Conservation (phyloP, 2,797 vertebrate species). For the Falco columbarius region DNA sequence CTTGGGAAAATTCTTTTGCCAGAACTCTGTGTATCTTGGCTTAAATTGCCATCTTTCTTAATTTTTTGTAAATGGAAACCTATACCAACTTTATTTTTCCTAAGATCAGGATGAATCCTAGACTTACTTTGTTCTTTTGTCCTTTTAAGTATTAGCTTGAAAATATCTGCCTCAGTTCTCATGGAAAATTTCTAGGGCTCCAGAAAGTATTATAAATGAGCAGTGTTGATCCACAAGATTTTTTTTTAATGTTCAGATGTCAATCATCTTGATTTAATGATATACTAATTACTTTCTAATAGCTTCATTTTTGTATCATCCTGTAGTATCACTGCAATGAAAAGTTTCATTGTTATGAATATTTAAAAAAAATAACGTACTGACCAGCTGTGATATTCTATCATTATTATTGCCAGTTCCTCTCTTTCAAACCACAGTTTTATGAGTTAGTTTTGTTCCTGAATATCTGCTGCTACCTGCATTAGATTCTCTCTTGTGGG, state of each 20-base stretch:
- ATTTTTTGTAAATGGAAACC: neutral
- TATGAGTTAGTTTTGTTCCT: neutral
- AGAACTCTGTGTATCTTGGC: neutral
- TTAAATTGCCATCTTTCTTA: neutral
- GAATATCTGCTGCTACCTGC: neutral
- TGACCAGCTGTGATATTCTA: neutral
- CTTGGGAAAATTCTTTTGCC: neutral
- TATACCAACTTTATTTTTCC: neutral
- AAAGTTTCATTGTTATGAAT: neutral
- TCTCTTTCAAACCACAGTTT: neutral
- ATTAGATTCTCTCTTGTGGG: neutral
- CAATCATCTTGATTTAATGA: neutral
- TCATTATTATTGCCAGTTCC: neutral
- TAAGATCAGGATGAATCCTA: neutral
- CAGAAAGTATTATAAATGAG: neutral
- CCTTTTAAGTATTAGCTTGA: neutral
- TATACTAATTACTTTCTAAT: neutral
- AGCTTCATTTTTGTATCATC: neutral
- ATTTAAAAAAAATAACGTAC: too few species aligned
- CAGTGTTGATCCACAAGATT: fast-evolving
- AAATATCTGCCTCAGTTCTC: neutral
- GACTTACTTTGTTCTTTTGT: neutral
- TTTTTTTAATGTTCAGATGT: neutral
- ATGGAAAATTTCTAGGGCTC: neutral
- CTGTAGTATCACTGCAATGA: neutral